Evolutionary conservation across 2,797 vertebrate genomes (phyloP), one percentile per base, ranked within the genome.

Genomic region (Myotis findleyi): DNA sequence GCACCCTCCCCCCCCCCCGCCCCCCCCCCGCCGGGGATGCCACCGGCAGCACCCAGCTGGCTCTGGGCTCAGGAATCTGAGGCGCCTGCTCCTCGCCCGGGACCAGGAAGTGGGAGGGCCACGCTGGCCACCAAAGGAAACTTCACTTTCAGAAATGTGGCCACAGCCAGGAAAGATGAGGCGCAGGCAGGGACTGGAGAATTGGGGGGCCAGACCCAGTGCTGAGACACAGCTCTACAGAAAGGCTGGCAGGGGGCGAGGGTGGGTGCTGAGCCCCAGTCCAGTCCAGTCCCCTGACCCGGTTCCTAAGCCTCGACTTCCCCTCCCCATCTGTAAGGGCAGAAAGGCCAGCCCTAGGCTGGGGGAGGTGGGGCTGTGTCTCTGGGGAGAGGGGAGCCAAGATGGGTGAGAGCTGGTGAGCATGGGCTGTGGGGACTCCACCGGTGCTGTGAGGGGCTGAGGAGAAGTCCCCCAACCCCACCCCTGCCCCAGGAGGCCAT

Each of bases 71-170:
- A 49, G 80, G 83, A 68, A 53, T 72, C 66, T 44, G 64, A 89
- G 36, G 44, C 80, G 86, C 36, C 2, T 57, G 64, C 33, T 51
- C 12, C 69, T 55, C 13, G 7, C 23, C 51, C 55, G 12, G 13
- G 71, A 30, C 33, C 38, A n/a, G n/a, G 83, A 87, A 94, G 62
- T 38, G 2, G 27, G 66, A 91, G 5, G 0, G 5, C 27, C 62
- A 87, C 59, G 5, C 27, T 55, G 41, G 76, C 72, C 82, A 85
- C 83, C 59, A 89, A 44, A 92, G n/a, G 53, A 47, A 83, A 64
- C 53, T 57, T 47, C 59, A 8, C 84, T 91, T 89, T 59, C 23
- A 72, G 84, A 93, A 93, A 79, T 47, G 91, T 64, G 72, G 20
- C n/a, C 25, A 44, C 59, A 64, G 86, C 6, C 64, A 53, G 83